Evolutionary conservation across 2,797 vertebrate genomes (phyloP).

Genomic region (Anas flavirostris): DNA sequence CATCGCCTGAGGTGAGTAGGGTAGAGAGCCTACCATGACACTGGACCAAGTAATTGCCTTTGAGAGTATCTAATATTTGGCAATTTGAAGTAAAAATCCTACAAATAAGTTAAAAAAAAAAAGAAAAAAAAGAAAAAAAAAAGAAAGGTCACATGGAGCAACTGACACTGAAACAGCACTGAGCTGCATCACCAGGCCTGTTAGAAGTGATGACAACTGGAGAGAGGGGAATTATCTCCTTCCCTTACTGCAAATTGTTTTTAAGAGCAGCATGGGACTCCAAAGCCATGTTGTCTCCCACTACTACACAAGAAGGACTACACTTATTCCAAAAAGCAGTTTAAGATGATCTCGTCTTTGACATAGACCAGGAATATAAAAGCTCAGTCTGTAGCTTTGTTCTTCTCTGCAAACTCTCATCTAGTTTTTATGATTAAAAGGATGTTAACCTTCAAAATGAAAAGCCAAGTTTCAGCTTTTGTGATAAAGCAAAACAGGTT

Average conservation of each 20-base stretch:
- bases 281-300: neutral
- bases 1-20: neutral
- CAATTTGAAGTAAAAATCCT: neutral
- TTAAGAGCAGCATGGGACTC: neutral
- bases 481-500: neutral
- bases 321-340: neutral
- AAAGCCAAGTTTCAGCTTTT: neutral
- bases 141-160: neutral
- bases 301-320: neutral
- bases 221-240: neutral
- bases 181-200: neutral
- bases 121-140: neutral
- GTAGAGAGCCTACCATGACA: neutral
- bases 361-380: rapidly evolving
- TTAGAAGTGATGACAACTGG: neutral
- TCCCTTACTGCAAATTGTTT: neutral
- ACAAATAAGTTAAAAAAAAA: neutral
- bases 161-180: neutral
- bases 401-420: neutral
- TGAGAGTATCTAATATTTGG: neutral
- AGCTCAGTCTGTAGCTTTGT: neutral
- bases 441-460: neutral
- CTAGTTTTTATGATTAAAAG: neutral
- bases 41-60: neutral
- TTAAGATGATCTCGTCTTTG: neutral